These are phyloP conservation scores for Pentalonia nigronervosa DNA, from an alignment of 1,140 invertebrate species.

Conservation along the genomic window DNA sequence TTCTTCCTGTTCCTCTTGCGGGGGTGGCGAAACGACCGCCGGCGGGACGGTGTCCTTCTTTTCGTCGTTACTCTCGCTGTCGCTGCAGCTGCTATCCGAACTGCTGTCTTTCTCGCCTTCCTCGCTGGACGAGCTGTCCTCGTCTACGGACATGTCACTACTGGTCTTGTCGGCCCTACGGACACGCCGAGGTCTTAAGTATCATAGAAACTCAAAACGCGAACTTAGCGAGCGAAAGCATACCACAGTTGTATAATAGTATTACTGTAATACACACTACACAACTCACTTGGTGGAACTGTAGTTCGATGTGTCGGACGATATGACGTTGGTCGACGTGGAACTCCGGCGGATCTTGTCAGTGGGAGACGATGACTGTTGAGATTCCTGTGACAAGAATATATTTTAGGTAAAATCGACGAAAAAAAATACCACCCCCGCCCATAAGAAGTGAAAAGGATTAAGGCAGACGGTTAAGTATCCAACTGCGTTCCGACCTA, in stretches of 20 bases:
- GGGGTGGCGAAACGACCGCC: conserved; percentile 7
- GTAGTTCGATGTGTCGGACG: not conserved
- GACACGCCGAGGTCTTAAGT: not conserved
- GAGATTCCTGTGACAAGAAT: not conserved
- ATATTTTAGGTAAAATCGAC: not conserved
- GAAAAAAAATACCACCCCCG: not conserved
- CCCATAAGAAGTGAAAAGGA: not conserved
- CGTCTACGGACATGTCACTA: conserved; percentile 54
- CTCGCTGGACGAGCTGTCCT: conserved; percentile 53
- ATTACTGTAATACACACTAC: conserved; percentile 11
- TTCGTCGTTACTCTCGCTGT: conserved; percentile 53
- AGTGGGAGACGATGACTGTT: not conserved
- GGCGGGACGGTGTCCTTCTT: conserved; percentile 8
- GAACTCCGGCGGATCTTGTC: conserved; percentile 39
- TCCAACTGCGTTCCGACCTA: not conserved
- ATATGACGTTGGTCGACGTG: conserved; percentile 46
- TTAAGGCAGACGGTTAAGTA: not conserved
- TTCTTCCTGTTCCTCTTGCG: conserved; percentile 35
- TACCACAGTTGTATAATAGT: conserved; percentile 5
- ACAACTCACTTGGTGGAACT: conserved; percentile 27
- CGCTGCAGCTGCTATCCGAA: conserved; percentile 44
- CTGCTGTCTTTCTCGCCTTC: conserved; percentile 52
- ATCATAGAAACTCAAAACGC: not conserved
- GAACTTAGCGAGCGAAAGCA: not conserved
- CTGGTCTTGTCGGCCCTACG: conserved; percentile 31